phyloP scores from a whole-genome alignment of 1,140 invertebrate species.

The Lordiphosa collinella region DNA sequence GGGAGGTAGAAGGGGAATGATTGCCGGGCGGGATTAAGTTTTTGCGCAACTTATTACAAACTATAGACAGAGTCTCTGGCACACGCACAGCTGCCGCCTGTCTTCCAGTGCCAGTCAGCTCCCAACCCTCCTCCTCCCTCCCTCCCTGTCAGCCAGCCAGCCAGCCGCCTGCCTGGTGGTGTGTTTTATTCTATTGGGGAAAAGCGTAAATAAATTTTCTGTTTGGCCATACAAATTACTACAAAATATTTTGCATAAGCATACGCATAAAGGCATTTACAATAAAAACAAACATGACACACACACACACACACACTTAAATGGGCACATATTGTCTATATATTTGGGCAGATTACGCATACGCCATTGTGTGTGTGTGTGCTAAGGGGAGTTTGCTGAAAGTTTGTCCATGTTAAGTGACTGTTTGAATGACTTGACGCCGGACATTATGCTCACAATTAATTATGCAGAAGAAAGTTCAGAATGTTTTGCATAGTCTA shows the following conservation, averaged over 20 bases:
- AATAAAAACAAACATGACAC: conserved; percentile 66
- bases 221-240: conserved; percentile 63
- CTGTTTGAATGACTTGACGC: conserved; percentile 60
- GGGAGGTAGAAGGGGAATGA: not conserved
- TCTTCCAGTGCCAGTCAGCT: not conserved
- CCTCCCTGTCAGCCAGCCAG: not conserved
- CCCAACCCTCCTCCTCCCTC: not conserved
- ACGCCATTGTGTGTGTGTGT: conserved; percentile 40
- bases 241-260: conserved; percentile 73
- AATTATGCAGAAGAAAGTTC: conserved; percentile 32
- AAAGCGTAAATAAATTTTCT: conserved; percentile 62
- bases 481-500: conserved; percentile 50
- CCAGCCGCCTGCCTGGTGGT: not conserved
- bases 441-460: conserved; percentile 36
- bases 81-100: conserved; percentile 34
- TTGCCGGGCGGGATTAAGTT: conserved; percentile 60
- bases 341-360: conserved; percentile 52
- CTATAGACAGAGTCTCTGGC: conserved; percentile 38
- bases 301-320: conserved; percentile 11
- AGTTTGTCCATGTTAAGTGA: conserved; percentile 66
- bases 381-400: conserved; percentile 34
- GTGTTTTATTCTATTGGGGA: conserved; percentile 23
- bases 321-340: conserved; percentile 16
- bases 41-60: conserved; percentile 67
- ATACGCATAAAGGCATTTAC: conserved; percentile 61